Percentiles rank a stretch among this genome's conserved stretches.
Evolutionary conservation across 2,888 invertebrate genomes (phyloP).

Genomic region (Kuschelorhynchus macadamiae): DNA sequence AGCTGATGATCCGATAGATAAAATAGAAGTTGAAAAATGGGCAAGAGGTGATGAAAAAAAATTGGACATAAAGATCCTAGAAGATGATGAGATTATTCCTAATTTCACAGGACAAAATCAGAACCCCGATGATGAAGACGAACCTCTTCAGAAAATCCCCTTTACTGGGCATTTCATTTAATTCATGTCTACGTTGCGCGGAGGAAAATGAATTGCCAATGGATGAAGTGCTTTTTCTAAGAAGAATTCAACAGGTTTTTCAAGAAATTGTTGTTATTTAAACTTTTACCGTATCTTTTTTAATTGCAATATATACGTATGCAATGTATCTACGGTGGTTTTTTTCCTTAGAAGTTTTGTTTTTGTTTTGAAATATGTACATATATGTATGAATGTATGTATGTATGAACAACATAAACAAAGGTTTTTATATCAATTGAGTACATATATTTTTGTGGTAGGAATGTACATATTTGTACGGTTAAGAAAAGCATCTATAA

Average conservation of each 20-base stretch:
- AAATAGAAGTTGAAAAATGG: conserved; percentile 22
- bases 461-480: conserved; percentile 11
- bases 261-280: no score
- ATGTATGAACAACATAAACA: conserved; percentile 6
- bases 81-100: conserved; percentile 20
- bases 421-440: conserved; percentile 13
- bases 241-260: conserved; percentile 13
- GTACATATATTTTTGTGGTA: conserved; percentile 12
- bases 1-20: conserved; percentile 8
- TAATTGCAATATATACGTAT: conserved; percentile 11
- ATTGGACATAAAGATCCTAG: conserved; percentile 15
- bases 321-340: background rate
- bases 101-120: conserved; percentile 12
- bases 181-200: conserved; percentile 16
- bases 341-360: conserved; percentile 14
- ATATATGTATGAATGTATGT: no score
- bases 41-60: conserved; percentile 17
- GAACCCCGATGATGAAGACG: conserved; percentile 23
- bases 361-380: conserved; percentile 7
- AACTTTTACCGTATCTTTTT: conserved; percentile 5
- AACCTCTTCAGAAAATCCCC: conserved; percentile 22
- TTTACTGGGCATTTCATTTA: conserved; percentile 12
- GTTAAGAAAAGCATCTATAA: conserved; percentile 7
- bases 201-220: conserved; percentile 17
- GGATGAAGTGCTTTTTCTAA: conserved; percentile 13